Percentiles rank a stretch among this genome's conserved stretches.
Evolutionary conservation across 2,797 vertebrate genomes (phyloP).

Genomic region (Mormyrops boulengeri): DNA sequence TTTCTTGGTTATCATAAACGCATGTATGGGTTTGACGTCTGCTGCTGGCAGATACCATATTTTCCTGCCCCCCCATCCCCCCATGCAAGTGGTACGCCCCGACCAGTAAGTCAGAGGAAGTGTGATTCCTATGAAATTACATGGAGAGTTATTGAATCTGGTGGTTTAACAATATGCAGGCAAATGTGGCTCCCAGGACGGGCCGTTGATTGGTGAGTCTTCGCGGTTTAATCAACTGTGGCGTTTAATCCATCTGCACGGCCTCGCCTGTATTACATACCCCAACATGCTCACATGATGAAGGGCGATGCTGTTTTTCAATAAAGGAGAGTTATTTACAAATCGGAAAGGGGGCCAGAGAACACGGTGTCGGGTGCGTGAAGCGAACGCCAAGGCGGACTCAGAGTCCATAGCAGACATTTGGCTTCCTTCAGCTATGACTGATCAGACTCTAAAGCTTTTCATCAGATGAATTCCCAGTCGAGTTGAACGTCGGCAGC

Average conservation of each 20-base stretch:
- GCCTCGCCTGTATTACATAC: conserved; percentile 29
- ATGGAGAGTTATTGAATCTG: neutral
- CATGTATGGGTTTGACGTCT: neutral
- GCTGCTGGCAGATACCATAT: neutral
- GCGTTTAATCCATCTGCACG: conserved; percentile 40
- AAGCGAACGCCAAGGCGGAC: neutral
- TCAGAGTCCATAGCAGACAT: neutral
- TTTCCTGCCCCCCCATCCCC: neutral
- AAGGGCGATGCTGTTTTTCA: conserved; percentile 22
- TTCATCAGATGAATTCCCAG: neutral
- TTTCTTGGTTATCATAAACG: conserved; percentile 9
- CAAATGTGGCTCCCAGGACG: neutral
- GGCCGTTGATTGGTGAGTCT: neutral
- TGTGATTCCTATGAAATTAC: neutral
- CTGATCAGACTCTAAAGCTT: neutral
- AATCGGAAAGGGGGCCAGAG: neutral
- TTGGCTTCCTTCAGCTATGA: neutral
- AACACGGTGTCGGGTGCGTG: neutral
- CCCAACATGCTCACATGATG: conserved; percentile 30
- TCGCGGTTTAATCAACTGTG: conserved; percentile 34
- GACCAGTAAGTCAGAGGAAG: neutral
- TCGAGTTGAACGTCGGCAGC: neutral
- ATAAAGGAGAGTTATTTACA: conserved; percentile 24
- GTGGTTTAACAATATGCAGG: neutral
- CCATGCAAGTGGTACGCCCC: neutral